Base-by-base conservation (phyloP, 2,113 vertebrate species). In the Zeus faber region DNA sequence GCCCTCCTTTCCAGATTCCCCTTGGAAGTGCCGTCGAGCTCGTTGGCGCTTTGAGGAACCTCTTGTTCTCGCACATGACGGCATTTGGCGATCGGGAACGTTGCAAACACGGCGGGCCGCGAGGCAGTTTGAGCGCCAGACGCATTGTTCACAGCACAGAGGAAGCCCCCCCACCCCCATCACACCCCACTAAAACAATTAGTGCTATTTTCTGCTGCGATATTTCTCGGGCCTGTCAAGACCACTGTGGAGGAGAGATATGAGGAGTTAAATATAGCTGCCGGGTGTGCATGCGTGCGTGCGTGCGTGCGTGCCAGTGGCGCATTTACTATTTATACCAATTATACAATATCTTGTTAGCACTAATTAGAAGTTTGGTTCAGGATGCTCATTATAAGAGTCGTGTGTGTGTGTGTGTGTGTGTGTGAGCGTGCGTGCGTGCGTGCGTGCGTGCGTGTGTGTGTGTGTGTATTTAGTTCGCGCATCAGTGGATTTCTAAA, bases 131-230 rank as follows among this genome's bases (percentile, higher is more conserved):
- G n/a, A n/a, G n/a, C n/a, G n/a, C n/a, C 25, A 14, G 41, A 57
- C 49, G 68, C 84, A 84, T 85, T 85, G 84, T 87, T 85, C 67
- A 48, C 17, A 1, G 51, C 48, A 77, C 64, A 84, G 66, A 85
- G 81, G 73, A 85, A 87, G 74, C 37, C 72, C 58, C 74, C 77
- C 71, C 25, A 54, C 72, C 64, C 39, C 44, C 59, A 54, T 17
- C 45, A 29, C 37, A 54, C 64, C 14, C 41, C 13, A 4, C 47
- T 70, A 50, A 80, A 84, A 87, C 86, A 88, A 86, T 88, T 52
- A 65, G 20, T 46, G 70, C 75, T 87, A 84, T 88, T 88, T 85
- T 81, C 65, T 84, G 62, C 58, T 2, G 14, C 66, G 56, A 64
- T 80, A 70, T 59, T 63, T 83, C 80, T 69, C 39, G 4, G 44